Base-by-base conservation (phyloP, 2,113 vertebrate species). In the Dasyurus viverrinus region DNA sequence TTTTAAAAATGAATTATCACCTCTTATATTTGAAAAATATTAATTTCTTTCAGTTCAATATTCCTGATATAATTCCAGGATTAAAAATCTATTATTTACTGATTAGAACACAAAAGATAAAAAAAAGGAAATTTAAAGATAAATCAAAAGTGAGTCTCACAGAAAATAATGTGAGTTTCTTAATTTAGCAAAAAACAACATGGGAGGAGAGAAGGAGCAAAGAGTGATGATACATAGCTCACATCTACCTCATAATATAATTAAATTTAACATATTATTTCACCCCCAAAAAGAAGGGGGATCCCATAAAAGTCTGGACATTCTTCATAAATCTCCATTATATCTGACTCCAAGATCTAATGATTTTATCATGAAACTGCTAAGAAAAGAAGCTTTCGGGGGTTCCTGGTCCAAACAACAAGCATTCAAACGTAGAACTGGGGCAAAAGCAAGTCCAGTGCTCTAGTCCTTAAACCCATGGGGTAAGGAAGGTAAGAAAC, bases 161-260 rank as follows among this genome's bases (percentile, higher is more conserved):
- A 96, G 95, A 95, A 93, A 84, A 57, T 91, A 84, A 94, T 57
- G 89, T 96, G 92, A 23, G 93, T 91, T 95, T 89, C 52, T 52
- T 93, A 96, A 93, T 89, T 92, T 93, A 92, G 12, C 84, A 94
- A 93, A 84, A 57, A 84, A 84, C 53, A 54, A 25, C 84, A 93
- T 36, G 50, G 12, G 25, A 42, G 1, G 1, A 53, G 42, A 46
- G n/a, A 76, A n/a, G 36, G 36, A 10, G 12, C 36, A 76, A n/a
- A 76, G 6, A 6, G n/a, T 84, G 19, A 84, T 42, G 19, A 42
- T 14, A 84, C 22, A 36, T 8, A 23, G 68, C n/a, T 84, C 19
- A 3, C n/a, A 84, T 42, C 68, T 7, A 84, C n/a, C 68, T 84
- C 7, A 84, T 23, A 23, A 42, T 19, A 1, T 84, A 84, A 76